Base-by-base conservation (phyloP, 2,797 vertebrate species). In the Lophura swinhoii region DNA sequence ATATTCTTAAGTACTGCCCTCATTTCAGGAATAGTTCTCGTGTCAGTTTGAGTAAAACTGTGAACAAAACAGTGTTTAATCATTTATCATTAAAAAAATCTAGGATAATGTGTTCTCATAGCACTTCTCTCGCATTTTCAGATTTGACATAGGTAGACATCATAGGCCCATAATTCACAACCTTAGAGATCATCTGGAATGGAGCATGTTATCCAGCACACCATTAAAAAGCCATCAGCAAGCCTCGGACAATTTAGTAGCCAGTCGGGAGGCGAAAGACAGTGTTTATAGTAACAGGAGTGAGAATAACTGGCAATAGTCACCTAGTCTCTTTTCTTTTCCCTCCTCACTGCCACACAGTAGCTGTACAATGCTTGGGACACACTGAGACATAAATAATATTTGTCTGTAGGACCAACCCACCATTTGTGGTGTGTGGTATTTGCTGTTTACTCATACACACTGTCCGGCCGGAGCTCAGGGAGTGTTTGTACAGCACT, bases 81-180 rank as follows among this genome's bases (percentile, higher is more conserved):
- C 4, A 9, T 63, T 59, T 91, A 28, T 55, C 20, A 24, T 24
- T 77, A 46, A 31, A 2, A 1, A 0, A 23, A 15, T 46, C 51
- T 88, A 29, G 6, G n/a, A 5, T 76, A 31, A 68, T 9, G 7
- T 0, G 1, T 17, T 56, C 5, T 78, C 63, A 10, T 1, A 77
- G 33, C 59, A 43, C 22, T 49, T 67, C 2, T 14, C 29, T 56
- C 68, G 48, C 33, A 26, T 11, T 5, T 39, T 35, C 23, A 46
- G 22, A 43, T 86, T 78, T 56, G 12, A 17, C 8, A 3, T 4
- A 23, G 44, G 26, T 71, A 49, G 46, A 39, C 13, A 26, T 12
- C 0, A 0, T 31, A 68, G 17, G 4, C 13, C 7, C 53, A 0
- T 10, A 43, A 64, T 9, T 58, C 33, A 24, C 9, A 58, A 44